Evolutionary conservation across 2,797 vertebrate species (phyloP).

Genomic region (Gymnocypris eckloni): DNA sequence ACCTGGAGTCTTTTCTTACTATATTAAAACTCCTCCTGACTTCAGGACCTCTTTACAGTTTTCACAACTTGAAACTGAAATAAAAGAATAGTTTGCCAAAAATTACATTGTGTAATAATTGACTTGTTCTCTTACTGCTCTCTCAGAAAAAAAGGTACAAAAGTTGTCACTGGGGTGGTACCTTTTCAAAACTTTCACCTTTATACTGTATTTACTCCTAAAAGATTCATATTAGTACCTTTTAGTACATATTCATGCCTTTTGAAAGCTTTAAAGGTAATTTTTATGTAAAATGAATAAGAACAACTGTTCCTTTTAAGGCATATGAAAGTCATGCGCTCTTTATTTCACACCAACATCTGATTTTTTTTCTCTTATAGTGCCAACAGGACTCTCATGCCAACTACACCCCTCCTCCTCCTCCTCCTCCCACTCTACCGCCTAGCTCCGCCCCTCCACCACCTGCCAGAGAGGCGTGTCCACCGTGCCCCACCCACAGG

Average conservation of each 20-base stretch:
- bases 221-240: neutral
- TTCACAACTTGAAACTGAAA: slow-evolving; percentile 3
- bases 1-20: neutral
- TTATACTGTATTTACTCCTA: neutral
- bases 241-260: neutral
- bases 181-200: neutral
- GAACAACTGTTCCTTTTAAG: neutral
- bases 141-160: neutral
- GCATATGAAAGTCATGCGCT: neutral
- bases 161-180: neutral
- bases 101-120: neutral
- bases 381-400: slow-evolving; percentile 64
- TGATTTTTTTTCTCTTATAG: slow-evolving; percentile 9
- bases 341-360: slow-evolving; percentile 24
- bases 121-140: neutral
- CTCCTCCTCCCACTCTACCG: slow-evolving; percentile 50
- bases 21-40: neutral
- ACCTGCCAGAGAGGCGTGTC: slow-evolving; percentile 64
- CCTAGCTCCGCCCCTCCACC: slow-evolving; percentile 51
- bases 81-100: slow-evolving; percentile 4
- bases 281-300: neutral
- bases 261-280: neutral
- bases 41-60: neutral
- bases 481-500: slow-evolving; percentile 75
- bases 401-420: slow-evolving; percentile 54